Evolutionary conservation across 2,113 vertebrate genomes (phyloP).

Genomic region (Bagarius yarrelli): DNA sequence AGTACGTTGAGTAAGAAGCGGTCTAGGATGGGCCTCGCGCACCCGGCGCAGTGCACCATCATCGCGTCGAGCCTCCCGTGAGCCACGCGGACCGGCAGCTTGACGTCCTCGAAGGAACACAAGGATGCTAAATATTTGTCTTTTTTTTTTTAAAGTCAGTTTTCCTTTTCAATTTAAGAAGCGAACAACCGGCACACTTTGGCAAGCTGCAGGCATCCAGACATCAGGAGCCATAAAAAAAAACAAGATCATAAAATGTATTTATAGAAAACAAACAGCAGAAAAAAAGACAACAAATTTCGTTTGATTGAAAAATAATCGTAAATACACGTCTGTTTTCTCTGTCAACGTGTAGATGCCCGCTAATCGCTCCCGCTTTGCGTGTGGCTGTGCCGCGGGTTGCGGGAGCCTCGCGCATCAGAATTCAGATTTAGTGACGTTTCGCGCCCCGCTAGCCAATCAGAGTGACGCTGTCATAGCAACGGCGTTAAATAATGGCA

Average conservation of each 20-base stretch:
- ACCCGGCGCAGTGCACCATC: conserved; percentile 98
- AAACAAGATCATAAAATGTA: conserved; percentile 37
- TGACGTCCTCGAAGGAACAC: conserved; percentile 58
- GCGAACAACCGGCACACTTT: conserved; percentile 44
- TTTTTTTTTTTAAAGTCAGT: conserved; percentile 26
- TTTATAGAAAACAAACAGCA: neutral
- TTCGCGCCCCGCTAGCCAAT: conserved; percentile 75
- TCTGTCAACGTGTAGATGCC: conserved; percentile 68
- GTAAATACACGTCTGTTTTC: neutral
- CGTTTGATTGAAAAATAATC: neutral
- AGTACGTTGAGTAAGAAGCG: conserved; percentile 92
- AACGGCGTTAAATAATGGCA: conserved; percentile 89
- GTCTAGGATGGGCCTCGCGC: conserved; percentile 94
- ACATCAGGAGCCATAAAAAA: conserved; percentile 56
- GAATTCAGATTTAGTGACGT: conserved; percentile 91
- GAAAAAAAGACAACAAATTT: neutral
- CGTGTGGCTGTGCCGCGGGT: conserved; percentile 84
- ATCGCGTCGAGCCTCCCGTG: conserved; percentile 74
- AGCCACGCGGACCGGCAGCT: conserved; percentile 68
- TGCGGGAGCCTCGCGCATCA: conserved; percentile 83
- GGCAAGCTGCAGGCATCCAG: conserved; percentile 65
- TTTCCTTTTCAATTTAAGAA: conserved; percentile 38
- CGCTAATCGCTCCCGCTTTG: conserved; percentile 82
- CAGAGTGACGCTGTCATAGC: conserved; percentile 78
- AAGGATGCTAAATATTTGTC: conserved; percentile 8